Percentiles rank a stretch among this genome's conserved stretches.
phyloP scores from a whole-genome alignment of 2,797 vertebrate genomes.

The Syngnathus acus region DNA sequence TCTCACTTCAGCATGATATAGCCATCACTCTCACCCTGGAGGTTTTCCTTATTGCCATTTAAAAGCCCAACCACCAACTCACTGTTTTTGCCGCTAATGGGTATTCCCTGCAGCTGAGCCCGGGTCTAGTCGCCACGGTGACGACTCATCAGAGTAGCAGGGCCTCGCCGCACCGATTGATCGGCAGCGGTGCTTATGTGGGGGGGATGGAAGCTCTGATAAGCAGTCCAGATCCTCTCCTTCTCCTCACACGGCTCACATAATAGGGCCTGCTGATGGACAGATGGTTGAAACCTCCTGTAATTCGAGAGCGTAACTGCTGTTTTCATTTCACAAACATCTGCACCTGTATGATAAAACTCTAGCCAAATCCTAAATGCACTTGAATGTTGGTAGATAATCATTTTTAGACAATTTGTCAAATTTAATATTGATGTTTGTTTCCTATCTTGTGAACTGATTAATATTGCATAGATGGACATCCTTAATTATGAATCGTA shows the following conservation, averaged over 20 bases:
- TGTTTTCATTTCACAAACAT: neutral
- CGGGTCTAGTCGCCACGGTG: constrained; percentile 58
- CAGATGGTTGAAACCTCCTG: neutral
- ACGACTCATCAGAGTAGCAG: constrained; percentile 36
- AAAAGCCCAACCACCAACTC: constrained; percentile 34
- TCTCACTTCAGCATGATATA: constrained; percentile 18
- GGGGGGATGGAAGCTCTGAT: neutral
- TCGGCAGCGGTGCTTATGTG: constrained; percentile 26
- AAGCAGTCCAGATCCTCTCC: neutral
- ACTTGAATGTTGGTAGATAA: neutral
- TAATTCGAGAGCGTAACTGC: neutral
- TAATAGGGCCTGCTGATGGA: neutral
- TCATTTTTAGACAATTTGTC: too few relatives aligned
- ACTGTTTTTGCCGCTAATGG: constrained; percentile 55
- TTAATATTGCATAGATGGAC: too few relatives aligned
- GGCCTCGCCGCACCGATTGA: constrained; percentile 31
- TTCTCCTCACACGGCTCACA: neutral
- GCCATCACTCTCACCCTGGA: constrained; percentile 31
- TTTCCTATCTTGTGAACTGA: too few relatives aligned
- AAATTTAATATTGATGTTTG: too few relatives aligned
- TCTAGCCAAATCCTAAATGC: neutral
- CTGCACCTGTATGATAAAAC: neutral
- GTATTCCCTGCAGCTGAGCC: constrained; percentile 45
- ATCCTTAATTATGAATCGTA: too few relatives aligned
- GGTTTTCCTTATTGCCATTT: constrained; percentile 45